These are phyloP conservation scores for Decapterus maruadsi DNA, from an alignment of 2,797 vertebrate genomes.

Conservation along the genomic window DNA sequence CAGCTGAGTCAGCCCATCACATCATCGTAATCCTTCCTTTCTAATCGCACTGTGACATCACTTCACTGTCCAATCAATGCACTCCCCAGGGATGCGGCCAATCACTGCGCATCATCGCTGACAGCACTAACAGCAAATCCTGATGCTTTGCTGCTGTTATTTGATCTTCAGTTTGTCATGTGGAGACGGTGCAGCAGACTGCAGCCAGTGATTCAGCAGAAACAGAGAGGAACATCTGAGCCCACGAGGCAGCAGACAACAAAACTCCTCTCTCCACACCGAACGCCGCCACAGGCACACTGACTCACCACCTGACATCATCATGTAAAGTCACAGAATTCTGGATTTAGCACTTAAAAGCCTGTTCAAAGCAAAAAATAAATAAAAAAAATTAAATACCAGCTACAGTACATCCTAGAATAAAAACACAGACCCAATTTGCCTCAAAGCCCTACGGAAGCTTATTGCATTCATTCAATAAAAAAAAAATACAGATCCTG, in stretches of 20 bases:
- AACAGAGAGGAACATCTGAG: slow-evolving; percentile 52
- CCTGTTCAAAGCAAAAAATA: too few relatives aligned
- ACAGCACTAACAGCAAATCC: not conserved
- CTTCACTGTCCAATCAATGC: slow-evolving; percentile 40
- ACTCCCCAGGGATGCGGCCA: slow-evolving; percentile 5
- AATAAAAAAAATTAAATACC: too few relatives aligned
- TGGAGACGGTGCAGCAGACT: not conserved
- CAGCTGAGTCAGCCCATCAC: slow-evolving; percentile 31
- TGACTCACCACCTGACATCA: slow-evolving; percentile 54
- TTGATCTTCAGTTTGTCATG: slow-evolving; percentile 1
- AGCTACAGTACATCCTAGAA: too few relatives aligned
- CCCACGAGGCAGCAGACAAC: slow-evolving; percentile 56
- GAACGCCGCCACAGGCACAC: not conserved
- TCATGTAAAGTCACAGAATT: slow-evolving; percentile 2
- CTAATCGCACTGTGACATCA: slow-evolving; percentile 56
- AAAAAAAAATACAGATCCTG: too few relatives aligned
- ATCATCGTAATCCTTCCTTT: slow-evolving; percentile 45
- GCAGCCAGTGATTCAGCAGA: slow-evolving; percentile 33
- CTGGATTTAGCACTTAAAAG: not conserved
- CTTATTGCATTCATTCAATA: too few relatives aligned
- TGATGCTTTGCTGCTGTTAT: slow-evolving; percentile 7
- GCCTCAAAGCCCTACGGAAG: too few relatives aligned
- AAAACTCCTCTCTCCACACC: slow-evolving; percentile 23
- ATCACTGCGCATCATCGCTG: slow-evolving; percentile 1
- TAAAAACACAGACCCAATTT: not conserved